Evolutionary conservation across 2,888 invertebrate genomes (phyloP).

Genomic region (Agapostemon virescens): DNA sequence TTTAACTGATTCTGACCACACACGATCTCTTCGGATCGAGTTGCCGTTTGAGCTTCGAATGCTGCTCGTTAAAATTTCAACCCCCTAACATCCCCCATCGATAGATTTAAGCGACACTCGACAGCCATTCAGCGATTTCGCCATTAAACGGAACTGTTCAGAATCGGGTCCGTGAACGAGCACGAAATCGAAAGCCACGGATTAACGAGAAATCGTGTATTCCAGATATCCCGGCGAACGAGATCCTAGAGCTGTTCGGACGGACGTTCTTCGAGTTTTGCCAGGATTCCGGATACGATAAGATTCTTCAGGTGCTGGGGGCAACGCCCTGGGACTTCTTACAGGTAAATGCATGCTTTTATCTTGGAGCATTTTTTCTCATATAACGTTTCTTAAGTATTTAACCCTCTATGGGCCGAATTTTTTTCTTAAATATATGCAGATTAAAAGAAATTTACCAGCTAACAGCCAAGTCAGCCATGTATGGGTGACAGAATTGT

Average conservation of each 20-base stretch:
- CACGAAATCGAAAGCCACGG: not conserved
- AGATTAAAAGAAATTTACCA: too few relatives aligned
- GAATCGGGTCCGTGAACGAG: not conserved
- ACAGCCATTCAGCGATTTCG: slow-evolving; percentile 9
- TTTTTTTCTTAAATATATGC: too few relatives aligned
- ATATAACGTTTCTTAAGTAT: too few relatives aligned
- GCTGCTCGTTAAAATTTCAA: slow-evolving; percentile 2
- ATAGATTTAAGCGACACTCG: slow-evolving; percentile 8
- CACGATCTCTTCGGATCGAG: not conserved
- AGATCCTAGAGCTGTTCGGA: slow-evolving; percentile 94
- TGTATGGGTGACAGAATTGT: too few relatives aligned
- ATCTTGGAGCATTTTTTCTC: too few relatives aligned
- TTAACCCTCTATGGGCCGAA: too few relatives aligned
- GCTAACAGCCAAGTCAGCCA: too few relatives aligned
- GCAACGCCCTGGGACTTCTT: slow-evolving; percentile 97
- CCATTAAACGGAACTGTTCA: not conserved
- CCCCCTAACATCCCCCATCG: not conserved
- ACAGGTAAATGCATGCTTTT: slow-evolving; percentile 83
- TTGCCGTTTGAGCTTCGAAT: not conserved
- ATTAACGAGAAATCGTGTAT: not conserved
- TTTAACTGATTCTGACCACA: not conserved
- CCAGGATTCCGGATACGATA: slow-evolving; percentile 98
- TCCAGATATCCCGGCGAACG: slow-evolving; percentile 93
- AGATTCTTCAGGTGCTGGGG: slow-evolving; percentile 95
- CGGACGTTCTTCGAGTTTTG: slow-evolving; percentile 98